Evolutionary conservation across 2,797 vertebrate species (phyloP).

Genomic region (Mionectes olivaceus): DNA sequence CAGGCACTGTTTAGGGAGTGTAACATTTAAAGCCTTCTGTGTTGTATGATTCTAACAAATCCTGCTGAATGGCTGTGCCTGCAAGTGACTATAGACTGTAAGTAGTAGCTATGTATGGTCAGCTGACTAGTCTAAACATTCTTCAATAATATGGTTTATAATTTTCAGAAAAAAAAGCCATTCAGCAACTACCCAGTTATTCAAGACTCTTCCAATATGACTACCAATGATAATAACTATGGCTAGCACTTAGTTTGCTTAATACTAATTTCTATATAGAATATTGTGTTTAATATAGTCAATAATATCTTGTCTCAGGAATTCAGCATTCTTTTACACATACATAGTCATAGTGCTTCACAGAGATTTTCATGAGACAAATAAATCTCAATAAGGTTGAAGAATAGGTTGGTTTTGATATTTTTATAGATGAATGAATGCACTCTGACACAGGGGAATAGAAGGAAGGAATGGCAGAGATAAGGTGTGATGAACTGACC

Average conservation of each 20-base stretch:
- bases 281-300: not conserved
- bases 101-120: not conserved
- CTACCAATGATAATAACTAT: not conserved
- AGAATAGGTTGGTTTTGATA: not conserved
- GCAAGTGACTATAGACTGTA: not conserved
- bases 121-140: not conserved
- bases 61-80: not conserved
- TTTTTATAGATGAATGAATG: not conserved
- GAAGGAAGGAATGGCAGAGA: not conserved
- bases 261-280: not conserved
- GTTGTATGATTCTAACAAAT: not conserved
- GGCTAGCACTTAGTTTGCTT: not conserved
- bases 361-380: not conserved
- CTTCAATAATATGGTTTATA: not conserved
- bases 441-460: not conserved
- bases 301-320: not conserved
- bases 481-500: not conserved
- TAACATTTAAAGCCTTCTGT: not conserved
- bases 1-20: not conserved
- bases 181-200: not conserved
- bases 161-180: not conserved
- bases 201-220: not conserved
- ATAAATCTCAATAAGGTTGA: not conserved
- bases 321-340: not conserved
- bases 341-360: not conserved